A percentile compares a stretch with the other conserved stretches of the same genome.
Evolutionary conservation across 2,113 vertebrate species (phyloP).

Genomic region (Agelaius tricolor): DNA sequence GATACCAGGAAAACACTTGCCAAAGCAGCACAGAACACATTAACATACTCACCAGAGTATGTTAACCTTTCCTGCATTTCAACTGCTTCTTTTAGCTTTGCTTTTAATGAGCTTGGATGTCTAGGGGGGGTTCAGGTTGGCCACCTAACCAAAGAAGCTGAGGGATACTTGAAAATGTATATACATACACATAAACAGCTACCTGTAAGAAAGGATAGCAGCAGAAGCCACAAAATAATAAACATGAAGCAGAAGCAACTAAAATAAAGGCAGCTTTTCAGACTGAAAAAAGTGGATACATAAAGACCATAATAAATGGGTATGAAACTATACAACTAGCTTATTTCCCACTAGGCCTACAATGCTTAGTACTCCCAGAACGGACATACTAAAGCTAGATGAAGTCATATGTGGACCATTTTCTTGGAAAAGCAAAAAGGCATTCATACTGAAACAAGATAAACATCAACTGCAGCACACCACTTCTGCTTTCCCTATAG

Average conservation of each 20-base stretch:
- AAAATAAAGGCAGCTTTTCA: not conserved
- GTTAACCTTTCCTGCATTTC: not conserved
- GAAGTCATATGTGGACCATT: not conserved
- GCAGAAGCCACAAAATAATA: not conserved
- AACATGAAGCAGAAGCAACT: not conserved
- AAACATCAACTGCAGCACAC: not conserved
- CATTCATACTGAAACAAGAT: not conserved
- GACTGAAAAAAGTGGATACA: not conserved
- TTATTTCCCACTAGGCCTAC: not conserved
- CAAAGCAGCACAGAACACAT: not conserved
- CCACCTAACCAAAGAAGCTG: not conserved
- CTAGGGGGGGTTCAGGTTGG: not conserved
- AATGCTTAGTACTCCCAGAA: not conserved
- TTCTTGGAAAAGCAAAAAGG: not conserved
- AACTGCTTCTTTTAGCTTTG: not conserved
- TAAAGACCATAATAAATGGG: not conserved
- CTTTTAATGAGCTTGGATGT: not conserved
- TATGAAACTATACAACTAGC: not conserved
- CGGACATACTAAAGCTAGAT: not conserved
- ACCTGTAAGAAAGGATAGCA: not conserved
- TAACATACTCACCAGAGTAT: not conserved
- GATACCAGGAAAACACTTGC: not conserved
- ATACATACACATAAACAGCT: not conserved
- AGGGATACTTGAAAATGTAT: not conserved
- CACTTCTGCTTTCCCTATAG: not conserved